phyloP scores from a whole-genome alignment of 2,888 invertebrate species.

The Thelaira solivaga region DNA sequence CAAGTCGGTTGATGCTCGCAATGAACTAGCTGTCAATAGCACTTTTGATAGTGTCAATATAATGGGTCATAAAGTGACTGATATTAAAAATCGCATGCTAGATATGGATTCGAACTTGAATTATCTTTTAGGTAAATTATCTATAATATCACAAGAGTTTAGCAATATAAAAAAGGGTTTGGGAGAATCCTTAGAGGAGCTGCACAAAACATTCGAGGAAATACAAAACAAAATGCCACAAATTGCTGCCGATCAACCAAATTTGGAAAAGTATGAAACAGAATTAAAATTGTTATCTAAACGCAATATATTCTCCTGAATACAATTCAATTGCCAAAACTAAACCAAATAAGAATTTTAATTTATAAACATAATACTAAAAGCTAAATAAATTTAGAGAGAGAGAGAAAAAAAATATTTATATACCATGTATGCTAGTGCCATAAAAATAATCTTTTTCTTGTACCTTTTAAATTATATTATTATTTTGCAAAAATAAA shows the following conservation, averaged over 20 bases:
- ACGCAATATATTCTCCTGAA: constrained; percentile 64
- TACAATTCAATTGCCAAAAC: neutral
- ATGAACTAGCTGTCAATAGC: constrained; percentile 87
- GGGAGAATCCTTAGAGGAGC: constrained; percentile 84
- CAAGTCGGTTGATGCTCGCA: constrained; percentile 85
- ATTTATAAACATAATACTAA: neutral
- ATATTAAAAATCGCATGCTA: constrained; percentile 86
- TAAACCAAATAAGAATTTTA: neutral
- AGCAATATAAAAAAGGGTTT: constrained; percentile 87
- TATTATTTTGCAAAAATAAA: too few species aligned
- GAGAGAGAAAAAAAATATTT: constrained; percentile 1
- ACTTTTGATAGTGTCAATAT: constrained; percentile 86
- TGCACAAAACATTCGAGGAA: constrained; percentile 82
- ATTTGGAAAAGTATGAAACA: constrained; percentile 76
- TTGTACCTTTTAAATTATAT: too few species aligned
- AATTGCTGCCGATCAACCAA: constrained; percentile 81
- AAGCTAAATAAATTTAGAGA: neutral
- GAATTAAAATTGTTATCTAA: constrained; percentile 73
- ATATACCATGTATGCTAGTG: neutral
- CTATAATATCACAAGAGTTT: constrained; percentile 90
- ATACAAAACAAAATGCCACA: constrained; percentile 79
- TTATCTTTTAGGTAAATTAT: constrained; percentile 86
- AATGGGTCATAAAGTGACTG: constrained; percentile 87
- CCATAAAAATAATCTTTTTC: too few species aligned
- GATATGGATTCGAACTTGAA: constrained; percentile 90